Evolutionary conservation across 2,113 vertebrate species (phyloP).

Genomic region (Formicarius rufipectus): DNA sequence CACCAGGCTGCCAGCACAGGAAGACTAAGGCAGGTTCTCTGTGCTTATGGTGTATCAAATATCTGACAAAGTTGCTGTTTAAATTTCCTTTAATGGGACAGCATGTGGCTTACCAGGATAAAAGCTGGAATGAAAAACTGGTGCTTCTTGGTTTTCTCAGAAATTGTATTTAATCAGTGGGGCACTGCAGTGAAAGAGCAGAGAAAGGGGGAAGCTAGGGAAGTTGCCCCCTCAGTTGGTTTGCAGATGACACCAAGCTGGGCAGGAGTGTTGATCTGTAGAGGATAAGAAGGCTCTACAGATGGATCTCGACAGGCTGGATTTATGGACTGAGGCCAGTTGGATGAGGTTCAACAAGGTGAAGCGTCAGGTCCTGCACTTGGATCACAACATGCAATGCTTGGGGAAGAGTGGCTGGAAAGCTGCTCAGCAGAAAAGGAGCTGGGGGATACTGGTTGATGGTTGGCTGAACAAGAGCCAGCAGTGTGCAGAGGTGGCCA

Average conservation of each 20-base stretch:
- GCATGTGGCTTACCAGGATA: neutral
- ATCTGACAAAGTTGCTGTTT: neutral
- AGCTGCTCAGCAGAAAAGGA: neutral
- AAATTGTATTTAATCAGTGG: neutral
- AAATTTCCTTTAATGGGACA: neutral
- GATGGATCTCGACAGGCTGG: neutral
- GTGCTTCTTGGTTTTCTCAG: neutral
- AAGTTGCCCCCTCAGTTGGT: neutral
- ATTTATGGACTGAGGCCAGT: neutral
- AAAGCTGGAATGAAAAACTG: neutral
- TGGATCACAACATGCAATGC: neutral
- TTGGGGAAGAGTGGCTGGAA: neutral
- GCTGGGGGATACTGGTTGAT: neutral
- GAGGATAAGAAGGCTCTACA: neutral
- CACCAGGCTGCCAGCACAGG: neutral
- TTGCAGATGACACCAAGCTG: neutral
- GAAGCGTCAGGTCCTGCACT: neutral
- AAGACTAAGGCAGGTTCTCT: neutral
- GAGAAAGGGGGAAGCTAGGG: rapidly evolving
- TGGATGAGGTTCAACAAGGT: neutral
- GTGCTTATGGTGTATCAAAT: neutral
- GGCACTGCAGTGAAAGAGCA: neutral
- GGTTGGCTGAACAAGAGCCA: neutral
- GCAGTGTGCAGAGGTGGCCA: neutral
- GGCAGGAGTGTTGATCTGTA: neutral